Conservation (phyloP, 2,888 invertebrate species). For the Bimastos eiseni region DNA sequence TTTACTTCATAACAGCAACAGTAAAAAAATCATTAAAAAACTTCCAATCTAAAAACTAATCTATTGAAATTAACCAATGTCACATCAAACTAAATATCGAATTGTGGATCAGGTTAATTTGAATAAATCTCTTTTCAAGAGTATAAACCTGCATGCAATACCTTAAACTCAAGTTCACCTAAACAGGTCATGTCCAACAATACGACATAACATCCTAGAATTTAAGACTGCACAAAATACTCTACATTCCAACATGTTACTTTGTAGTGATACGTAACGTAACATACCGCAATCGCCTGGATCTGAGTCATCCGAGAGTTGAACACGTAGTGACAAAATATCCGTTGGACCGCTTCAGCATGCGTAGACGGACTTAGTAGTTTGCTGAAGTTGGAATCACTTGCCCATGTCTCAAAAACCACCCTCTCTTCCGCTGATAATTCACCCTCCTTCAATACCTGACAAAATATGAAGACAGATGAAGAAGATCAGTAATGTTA, state of each 20-base stretch:
- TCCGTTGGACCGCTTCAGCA: neutral
- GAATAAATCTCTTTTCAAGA: neutral
- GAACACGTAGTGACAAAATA: slow-evolving; percentile 9
- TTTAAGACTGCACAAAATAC: neutral
- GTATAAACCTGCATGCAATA: neutral
- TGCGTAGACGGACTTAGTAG: neutral
- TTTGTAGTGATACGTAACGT: neutral
- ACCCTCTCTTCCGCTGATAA: neutral
- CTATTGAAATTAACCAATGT: neutral
- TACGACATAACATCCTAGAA: neutral
- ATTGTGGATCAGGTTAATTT: neutral
- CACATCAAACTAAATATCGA: neutral
- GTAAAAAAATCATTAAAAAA: neutral
- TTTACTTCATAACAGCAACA: neutral
- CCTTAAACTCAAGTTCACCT: neutral
- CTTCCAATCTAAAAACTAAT: neutral
- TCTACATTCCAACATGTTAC: neutral
- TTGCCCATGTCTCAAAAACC: slow-evolving; percentile 17
- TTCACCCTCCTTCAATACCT: neutral
- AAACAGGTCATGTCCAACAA: neutral
- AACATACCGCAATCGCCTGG: neutral
- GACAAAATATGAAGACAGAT: too few relatives aligned
- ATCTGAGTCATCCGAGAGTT: slow-evolving; percentile 18
- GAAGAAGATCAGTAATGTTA: too few relatives aligned
- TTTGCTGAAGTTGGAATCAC: slow-evolving; percentile 24